phyloP scores from a whole-genome alignment of 2,888 invertebrate genomes.

The Disparrhopalites patrizii region DNA sequence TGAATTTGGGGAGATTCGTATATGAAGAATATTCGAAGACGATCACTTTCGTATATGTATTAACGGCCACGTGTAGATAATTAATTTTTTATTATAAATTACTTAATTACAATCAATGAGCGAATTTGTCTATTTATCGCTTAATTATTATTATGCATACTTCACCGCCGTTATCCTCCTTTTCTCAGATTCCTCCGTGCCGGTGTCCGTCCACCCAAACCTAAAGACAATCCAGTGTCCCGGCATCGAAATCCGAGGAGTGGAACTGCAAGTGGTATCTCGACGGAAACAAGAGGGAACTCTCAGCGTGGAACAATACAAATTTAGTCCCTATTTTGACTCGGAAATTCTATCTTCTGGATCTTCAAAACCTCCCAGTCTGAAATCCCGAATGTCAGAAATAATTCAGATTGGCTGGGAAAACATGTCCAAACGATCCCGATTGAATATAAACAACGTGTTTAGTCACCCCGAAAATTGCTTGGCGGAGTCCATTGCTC shows the following conservation, averaged over 20 bases:
- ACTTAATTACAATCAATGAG: too few relatives aligned
- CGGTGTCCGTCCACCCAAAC: slow-evolving; percentile 56
- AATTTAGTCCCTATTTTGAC: not conserved
- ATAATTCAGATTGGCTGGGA: slow-evolving; percentile 51
- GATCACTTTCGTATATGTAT: too few relatives aligned
- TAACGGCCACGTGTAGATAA: too few relatives aligned
- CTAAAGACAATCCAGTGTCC: slow-evolving; percentile 61
- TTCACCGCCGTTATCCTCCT: too few relatives aligned
- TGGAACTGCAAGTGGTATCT: slow-evolving; percentile 71
- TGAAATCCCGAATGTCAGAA: not conserved
- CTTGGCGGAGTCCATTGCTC: not conserved
- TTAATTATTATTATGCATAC: too few relatives aligned
- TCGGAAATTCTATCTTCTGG: not conserved
- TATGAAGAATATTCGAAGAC: too few relatives aligned
- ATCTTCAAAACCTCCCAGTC: too few relatives aligned
- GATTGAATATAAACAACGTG: slow-evolving; percentile 49
- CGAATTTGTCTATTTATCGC: too few relatives aligned
- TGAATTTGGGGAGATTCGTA: too few relatives aligned
- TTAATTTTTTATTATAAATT: too few relatives aligned
- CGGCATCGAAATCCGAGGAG: slow-evolving; percentile 71
- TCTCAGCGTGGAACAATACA: slow-evolving; percentile 66
- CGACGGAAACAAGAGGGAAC: slow-evolving; percentile 64
- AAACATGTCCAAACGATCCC: slow-evolving; percentile 49
- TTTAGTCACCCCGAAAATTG: not conserved
- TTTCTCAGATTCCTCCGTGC: slow-evolving; percentile 50